Percentiles rank a stretch among this genome's conserved stretches.
phyloP scores from a whole-genome alignment of 1,140 invertebrate species.

The Drosophila kanapiae region DNA sequence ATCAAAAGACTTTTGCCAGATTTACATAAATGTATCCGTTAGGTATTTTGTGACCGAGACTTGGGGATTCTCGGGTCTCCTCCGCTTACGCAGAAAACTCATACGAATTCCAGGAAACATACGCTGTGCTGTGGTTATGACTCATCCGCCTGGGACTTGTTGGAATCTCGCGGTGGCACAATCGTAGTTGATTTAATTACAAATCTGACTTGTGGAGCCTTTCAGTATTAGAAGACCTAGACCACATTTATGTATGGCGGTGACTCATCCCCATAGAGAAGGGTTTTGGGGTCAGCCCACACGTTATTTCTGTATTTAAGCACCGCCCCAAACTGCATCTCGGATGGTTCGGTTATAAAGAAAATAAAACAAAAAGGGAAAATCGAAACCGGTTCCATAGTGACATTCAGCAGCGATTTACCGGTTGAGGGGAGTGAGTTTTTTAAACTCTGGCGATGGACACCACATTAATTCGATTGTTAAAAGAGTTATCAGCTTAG shows the following conservation, averaged over 20 bases:
- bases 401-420: constrained; percentile 46
- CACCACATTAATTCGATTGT: neutral
- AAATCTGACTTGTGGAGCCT: constrained; percentile 29
- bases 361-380: constrained; percentile 18
- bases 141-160: constrained; percentile 54
- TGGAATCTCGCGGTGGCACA: constrained; percentile 25
- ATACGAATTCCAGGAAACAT: constrained; percentile 66
- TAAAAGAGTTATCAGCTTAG: neutral
- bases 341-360: neutral
- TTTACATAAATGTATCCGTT: constrained; percentile 60
- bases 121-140: constrained; percentile 44
- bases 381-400: constrained; percentile 63
- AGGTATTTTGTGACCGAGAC: constrained; percentile 7
- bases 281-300: constrained; percentile 28
- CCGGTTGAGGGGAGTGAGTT: constrained; percentile 25
- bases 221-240: constrained; percentile 36
- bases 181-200: constrained; percentile 52
- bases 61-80: constrained; percentile 26
- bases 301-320: constrained; percentile 26
- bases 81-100: constrained; percentile 71
- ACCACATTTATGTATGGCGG: constrained; percentile 16
- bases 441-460: constrained; percentile 6
- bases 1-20: constrained; percentile 47
- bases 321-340: constrained; percentile 13
- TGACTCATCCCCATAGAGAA: constrained; percentile 33